Evolutionary conservation across 2,888 invertebrate genomes (phyloP).

Genomic region (Doris montereyensis): DNA sequence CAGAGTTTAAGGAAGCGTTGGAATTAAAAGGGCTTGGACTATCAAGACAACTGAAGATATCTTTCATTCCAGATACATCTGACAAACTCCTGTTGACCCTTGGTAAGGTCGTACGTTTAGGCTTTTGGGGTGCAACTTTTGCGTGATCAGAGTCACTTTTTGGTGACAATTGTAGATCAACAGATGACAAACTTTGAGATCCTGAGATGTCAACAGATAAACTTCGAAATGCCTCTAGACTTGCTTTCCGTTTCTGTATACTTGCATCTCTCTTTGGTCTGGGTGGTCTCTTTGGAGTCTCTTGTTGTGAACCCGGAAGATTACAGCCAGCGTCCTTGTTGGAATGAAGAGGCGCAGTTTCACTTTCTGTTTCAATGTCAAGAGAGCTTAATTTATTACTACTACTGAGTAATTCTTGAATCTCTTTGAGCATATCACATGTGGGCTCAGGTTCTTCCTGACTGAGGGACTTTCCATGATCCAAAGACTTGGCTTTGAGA

Average conservation of each 20-base stretch:
- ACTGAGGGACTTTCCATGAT: too few species aligned
- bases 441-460: conserved; percentile 43
- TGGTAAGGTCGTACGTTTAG: conserved; percentile 55
- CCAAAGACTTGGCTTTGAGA: too few species aligned
- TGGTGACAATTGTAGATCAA: conserved; percentile 37
- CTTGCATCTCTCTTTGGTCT: conserved; percentile 54
- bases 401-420: conserved; percentile 45
- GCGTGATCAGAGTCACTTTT: conserved; percentile 45
- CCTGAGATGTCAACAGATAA: conserved; percentile 28
- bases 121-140: conserved; percentile 61
- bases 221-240: conserved; percentile 11
- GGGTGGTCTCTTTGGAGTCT: conserved; percentile 60
- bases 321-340: too few species aligned
- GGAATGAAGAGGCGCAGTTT: too few species aligned
- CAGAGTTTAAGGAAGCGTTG: not conserved
- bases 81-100: conserved; percentile 60
- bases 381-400: too few species aligned
- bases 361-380: too few species aligned
- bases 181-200: conserved; percentile 35
- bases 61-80: conserved; percentile 57
- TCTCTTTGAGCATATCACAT: conserved; percentile 50
- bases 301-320: too few species aligned
- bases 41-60: conserved; percentile 46
- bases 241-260: conserved; percentile 34
- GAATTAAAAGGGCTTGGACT: not conserved